Conservation (phyloP, 37 sponge, comb jelly and placozoan genomes). For the Oscarella lobularis region DNA sequence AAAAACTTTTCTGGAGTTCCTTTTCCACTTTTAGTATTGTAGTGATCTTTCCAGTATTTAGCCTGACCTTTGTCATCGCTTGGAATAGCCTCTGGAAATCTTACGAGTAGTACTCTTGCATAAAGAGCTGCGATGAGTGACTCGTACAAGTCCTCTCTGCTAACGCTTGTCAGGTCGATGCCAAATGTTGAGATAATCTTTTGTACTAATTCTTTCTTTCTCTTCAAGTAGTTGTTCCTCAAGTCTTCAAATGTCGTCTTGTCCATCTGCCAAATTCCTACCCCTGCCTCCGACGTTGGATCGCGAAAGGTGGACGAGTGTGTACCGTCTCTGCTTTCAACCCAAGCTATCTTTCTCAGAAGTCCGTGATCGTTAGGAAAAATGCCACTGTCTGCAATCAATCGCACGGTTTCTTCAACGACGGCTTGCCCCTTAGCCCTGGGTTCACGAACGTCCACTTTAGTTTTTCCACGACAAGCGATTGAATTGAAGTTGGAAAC, state of each 20-base stretch:
- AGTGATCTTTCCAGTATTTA: conserved; percentile 21
- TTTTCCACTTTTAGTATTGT: conserved; percentile 11
- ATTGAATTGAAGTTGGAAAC: no score
- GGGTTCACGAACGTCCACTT: background rate
- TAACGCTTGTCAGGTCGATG: conserved; percentile 16
- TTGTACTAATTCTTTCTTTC: background rate
- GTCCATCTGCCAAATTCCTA: conserved; percentile 45
- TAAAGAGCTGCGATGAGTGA: conserved; percentile 32
- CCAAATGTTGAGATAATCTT: conserved; percentile 13
- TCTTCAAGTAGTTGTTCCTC: conserved; percentile 8
- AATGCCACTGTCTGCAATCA: background rate
- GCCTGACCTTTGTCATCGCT: conserved; percentile 16
- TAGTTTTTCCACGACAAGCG: no score
- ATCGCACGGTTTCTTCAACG: background rate
- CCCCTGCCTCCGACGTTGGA: conserved; percentile 1
- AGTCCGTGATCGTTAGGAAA: background rate
- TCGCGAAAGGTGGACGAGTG: background rate
- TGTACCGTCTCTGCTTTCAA: background rate
- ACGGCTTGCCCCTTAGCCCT: background rate
- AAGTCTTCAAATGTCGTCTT: conserved; percentile 10
- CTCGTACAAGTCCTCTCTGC: conserved; percentile 26
- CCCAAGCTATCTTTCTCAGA: background rate
- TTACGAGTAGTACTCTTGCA: conserved; percentile 26
- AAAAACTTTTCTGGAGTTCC: background rate
- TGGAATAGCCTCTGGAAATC: conserved; percentile 8